Base-by-base conservation (phyloP, 1,140 invertebrate species). In the Helicoverpa armigera region DNA sequence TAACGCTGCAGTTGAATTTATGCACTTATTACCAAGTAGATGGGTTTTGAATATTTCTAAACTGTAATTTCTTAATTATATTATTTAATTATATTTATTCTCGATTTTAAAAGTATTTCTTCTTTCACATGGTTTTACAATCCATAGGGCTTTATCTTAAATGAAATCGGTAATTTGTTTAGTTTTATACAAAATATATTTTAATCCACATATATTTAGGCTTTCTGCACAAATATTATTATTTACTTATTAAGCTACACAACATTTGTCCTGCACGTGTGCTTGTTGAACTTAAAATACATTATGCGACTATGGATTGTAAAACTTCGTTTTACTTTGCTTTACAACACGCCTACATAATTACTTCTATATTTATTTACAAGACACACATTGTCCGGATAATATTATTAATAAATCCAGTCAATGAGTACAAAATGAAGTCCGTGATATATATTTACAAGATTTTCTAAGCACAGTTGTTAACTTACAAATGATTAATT, bases 401-500 rank as follows among this genome's bases (percentile, higher is more conserved):
- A 23, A 58, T 18, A 11, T 58, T 16, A 9, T 2, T 9, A 23
- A 60, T 60, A 9, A 23, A 60, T 60, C 11, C 14, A 13, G 16
- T 5, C 5, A 43, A 43, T 43, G 35, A 43, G 9, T 43, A 9
- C 9, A 43, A 43, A 9, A 7, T 43, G 1, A 9, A 43, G 5
- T 43, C 5, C 35, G 0, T 43, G 7, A 43, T n/a, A 43, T 43
- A 43, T 43, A 69, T 69, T 65, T 65, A 50, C 31, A 51, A 69
- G 12, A 50, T 51, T 18, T 14, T 51, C 3, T 70, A 77, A 23
- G 82, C 83, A 87, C 83, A 75, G 29, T 53, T 79, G 75, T 23
- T 23, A 82, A 82, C 70, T 23, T 69, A 31, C 31, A 51, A 58
- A 79, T 53, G 61, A 74, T 80, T 77, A 3, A 82, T 93, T 94